Evolutionary conservation across 2,888 invertebrate genomes (phyloP).

Genomic region (Spatulosminthurus flaviceps): DNA sequence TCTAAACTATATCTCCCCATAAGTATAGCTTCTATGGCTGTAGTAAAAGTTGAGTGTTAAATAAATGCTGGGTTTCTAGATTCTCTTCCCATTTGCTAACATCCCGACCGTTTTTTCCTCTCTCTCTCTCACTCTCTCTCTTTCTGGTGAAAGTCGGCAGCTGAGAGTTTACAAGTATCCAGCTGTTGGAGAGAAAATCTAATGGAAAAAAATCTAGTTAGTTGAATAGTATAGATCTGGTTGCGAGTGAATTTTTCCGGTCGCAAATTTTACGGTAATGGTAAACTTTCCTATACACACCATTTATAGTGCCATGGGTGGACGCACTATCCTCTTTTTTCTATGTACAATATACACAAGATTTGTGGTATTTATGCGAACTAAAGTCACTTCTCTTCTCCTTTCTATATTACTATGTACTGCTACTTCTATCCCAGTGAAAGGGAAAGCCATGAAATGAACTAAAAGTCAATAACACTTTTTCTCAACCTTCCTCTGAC

Average conservation of each 20-base stretch:
- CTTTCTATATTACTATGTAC: too few species aligned
- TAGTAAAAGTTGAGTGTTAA: conserved; percentile 1
- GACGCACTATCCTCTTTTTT: neutral
- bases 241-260: conserved; percentile 1
- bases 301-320: neutral
- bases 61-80: neutral
- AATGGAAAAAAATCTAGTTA: conserved; percentile 16
- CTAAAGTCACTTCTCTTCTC: too few species aligned
- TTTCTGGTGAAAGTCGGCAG: neutral
- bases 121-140: neutral
- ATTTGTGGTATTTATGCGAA: neutral
- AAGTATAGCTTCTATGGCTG: too few species aligned
- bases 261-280: conserved; percentile 14
- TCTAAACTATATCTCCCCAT: too few species aligned
- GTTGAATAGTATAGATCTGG: neutral
- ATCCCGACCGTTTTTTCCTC: neutral
- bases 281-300: neutral
- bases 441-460: too few species aligned
- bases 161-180: neutral
- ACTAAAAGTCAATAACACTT: too few species aligned
- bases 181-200: conserved; percentile 2
- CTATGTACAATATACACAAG: too few species aligned
- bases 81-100: too few species aligned
- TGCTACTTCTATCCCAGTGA: too few species aligned
- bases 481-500: too few species aligned